A percentile compares a stretch with the other conserved stretches of the same genome.
phyloP scores from a whole-genome alignment of 2,113 vertebrate genomes.

The Chinchilla lanigera region DNA sequence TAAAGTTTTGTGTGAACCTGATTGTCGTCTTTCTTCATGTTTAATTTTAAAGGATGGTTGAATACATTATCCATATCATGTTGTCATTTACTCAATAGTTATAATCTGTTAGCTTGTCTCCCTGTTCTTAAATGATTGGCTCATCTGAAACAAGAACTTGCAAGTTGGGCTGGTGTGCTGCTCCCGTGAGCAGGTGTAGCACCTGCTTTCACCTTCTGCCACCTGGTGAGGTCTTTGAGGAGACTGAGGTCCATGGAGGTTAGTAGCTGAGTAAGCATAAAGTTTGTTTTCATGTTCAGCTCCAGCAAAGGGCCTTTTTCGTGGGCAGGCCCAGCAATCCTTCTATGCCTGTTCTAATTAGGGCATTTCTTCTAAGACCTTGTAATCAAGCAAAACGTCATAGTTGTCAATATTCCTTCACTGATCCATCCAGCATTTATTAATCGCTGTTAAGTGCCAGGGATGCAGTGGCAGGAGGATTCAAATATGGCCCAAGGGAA shows the following conservation, averaged over 20 bases:
- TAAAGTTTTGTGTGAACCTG: conserved; percentile 82
- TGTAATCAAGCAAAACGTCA: neutral
- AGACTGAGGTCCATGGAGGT: neutral
- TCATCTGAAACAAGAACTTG: conserved; percentile 8
- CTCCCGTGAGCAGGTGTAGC: neutral
- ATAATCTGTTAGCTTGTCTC: neutral
- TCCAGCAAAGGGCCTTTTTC: neutral
- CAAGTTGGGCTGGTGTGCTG: neutral
- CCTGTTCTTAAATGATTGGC: neutral
- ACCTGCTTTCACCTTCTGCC: neutral
- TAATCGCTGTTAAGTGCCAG: neutral
- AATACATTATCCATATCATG: neutral
- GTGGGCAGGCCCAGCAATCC: neutral
- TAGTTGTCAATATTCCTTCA: neutral
- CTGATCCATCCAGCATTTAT: neutral
- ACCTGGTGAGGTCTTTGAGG: neutral
- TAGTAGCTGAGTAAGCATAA: neutral
- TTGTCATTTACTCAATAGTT: neutral
- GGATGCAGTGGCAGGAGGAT: neutral
- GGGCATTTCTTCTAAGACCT: neutral
- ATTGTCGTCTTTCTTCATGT: conserved; percentile 33
- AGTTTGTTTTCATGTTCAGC: neutral
- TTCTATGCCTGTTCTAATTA: neutral
- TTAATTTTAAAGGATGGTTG: neutral
- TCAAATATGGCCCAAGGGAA: neutral